Base-by-base conservation (phyloP, 2,113 vertebrate species). In the Phalacrocorax aristotelis region DNA sequence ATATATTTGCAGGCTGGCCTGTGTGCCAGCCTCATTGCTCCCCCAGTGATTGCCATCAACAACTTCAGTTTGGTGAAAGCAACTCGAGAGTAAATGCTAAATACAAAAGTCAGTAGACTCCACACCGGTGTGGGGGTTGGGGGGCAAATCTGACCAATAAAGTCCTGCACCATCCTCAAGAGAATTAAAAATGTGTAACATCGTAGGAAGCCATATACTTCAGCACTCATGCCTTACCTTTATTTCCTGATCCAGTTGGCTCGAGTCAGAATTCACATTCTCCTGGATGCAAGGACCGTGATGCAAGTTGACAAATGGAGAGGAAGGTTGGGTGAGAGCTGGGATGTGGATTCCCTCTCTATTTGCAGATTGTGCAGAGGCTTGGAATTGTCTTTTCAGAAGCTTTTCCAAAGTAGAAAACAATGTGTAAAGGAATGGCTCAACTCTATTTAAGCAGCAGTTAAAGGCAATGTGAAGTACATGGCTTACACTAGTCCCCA, bases 201-300 rank as follows among this genome's bases (percentile, higher is more conserved):
- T 27, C 23, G 29, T 44, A 34, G 64, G 48, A 58, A 78, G 48
- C 13, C 34, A 12, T 32, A 40, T 57, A 57, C 16, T 30, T 12
- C 8, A 60, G 57, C 44, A 36, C 21, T 69, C 40, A 7, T 10
- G 32, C 83, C 96, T 97, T 96, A 97, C 97, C 81, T 97, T 96
- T 91, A 97, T 97, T 68, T 97, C 89, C 74, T 93, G 80, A 10
- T 97, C 91, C 92, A 98, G 87, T 22, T 95, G 94, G 51, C 70
- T 95, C 40, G 75, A 89, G 60, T 76, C 84, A 77, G 91, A 60
- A 38, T 96, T 34, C 3, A 58, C 61, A 6, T 80, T 95, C n/a
- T 94, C 69, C 49, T 69, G 93, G 69, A 20, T 7, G 5, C 32
- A 32, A 8, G 66, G 61, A 72, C 69, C 23, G 34, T 46, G 10